Conservation (phyloP, 2,888 invertebrate genomes). For the Lithophane semibrunnea region DNA sequence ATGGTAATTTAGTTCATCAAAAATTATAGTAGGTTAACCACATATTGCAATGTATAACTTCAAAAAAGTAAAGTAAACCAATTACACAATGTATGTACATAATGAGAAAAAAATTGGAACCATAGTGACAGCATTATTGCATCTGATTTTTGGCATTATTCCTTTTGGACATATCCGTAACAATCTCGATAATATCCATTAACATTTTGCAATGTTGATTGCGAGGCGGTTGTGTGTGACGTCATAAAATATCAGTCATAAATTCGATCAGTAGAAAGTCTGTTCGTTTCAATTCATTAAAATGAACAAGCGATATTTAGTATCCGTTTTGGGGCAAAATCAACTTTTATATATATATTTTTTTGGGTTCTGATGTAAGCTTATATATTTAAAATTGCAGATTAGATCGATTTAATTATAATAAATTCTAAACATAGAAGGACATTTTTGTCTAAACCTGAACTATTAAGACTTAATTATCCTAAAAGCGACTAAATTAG, state of each 20-base stretch:
- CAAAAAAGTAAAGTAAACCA: not conserved
- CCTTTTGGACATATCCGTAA: conserved; percentile 37
- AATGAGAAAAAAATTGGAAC: not conserved
- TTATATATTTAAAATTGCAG: conserved; percentile 5
- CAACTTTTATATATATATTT: not conserved
- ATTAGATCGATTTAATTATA: conserved; percentile 15
- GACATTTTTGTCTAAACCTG: conserved; percentile 23
- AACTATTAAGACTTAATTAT: conserved; percentile 30
- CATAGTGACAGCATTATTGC: conserved; percentile 2
- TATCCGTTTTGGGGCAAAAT: conserved; percentile 1
- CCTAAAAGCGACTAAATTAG: conserved; percentile 1
- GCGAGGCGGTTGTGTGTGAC: conserved; percentile 29
- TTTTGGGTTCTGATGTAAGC: conserved; percentile 13
- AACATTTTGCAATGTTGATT: conserved; percentile 47
- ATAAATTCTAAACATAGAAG: not conserved
- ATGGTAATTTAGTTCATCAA: not conserved
- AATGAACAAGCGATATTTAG: conserved; percentile 28
- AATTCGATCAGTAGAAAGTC: conserved; percentile 54
- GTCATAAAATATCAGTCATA: conserved; percentile 29
- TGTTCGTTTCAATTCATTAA: conserved; percentile 38
- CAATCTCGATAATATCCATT: conserved; percentile 42
- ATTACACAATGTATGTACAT: conserved; percentile 15
- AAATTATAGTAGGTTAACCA: not conserved
- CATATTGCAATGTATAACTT: not conserved
- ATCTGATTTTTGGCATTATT: conserved; percentile 20